Base-by-base conservation (phyloP, 2,888 invertebrate species). In the Rhingia rostrata region DNA sequence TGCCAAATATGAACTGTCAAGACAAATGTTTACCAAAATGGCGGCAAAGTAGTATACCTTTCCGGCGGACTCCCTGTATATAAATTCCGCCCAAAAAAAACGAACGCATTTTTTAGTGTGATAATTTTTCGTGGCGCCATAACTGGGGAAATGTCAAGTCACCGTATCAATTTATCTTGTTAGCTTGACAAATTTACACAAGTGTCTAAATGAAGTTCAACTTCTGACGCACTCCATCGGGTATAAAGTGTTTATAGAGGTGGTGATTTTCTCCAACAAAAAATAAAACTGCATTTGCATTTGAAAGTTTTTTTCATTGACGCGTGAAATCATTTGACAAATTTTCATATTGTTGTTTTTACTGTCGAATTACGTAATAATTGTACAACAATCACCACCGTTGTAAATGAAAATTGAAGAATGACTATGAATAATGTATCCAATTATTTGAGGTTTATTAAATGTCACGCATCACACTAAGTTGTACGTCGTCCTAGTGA, bases 231-330 rank as follows among this genome's bases (percentile, higher is more conserved):
- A 56, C 10, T 39, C 32, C 10, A n/a, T 45, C 32, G 22, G 14
- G 12, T 35, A 58, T 51, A 51, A 58, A 67, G 58, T 74, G 66
- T 74, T 66, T 49, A 37, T 12, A 41, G 43, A 60, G 67, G 51
- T 67, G 64, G 41, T 51, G 39, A 41, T 33, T 64, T 12, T 45
- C 32, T 5, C 14, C 32, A 14, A 5, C n/a, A 7, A 14, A 2
- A n/a, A 35, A 43, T 4, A 58, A 66, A 53, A 37, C 9, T 39
- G 56, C 61, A 45, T 69, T 77, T 69, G 45, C 58, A 69, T 47
- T 60, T 69, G 10, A 43, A 41, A 54, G 30, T 45, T 30, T 43
- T 75, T 56, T 63, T 35, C 56, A 69, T 56, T 69, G 69, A 63
- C 61, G 56, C 61, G 49, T 33, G 49, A 49, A 51, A 43, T n/a